Conservation (phyloP, 2,797 vertebrate species). For the Hyperoplus lanceolatus region DNA sequence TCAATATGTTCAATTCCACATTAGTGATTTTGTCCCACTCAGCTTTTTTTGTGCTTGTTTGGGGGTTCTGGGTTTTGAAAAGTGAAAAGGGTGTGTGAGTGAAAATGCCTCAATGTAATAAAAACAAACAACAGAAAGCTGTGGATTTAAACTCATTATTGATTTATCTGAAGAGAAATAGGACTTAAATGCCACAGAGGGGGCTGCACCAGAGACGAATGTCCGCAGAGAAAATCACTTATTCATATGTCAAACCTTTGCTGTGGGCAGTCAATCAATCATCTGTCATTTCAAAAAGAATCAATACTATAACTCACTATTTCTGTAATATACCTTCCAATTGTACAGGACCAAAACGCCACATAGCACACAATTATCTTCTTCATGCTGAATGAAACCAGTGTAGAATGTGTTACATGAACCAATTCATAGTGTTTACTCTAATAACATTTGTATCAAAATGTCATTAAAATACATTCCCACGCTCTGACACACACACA, state of each 20-base stretch:
- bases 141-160: slow-evolving; percentile 77
- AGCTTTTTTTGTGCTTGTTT: slow-evolving; percentile 29
- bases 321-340: slow-evolving; percentile 27
- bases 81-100: slow-evolving; percentile 68
- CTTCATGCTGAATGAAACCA: slow-evolving; percentile 3
- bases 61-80: slow-evolving; percentile 50
- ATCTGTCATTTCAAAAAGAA: slow-evolving; percentile 71
- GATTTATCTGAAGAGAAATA: slow-evolving; percentile 75
- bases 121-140: slow-evolving; percentile 36
- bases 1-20: slow-evolving; percentile 78
- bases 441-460: slow-evolving; percentile 37
- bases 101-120: slow-evolving; percentile 28
- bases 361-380: slow-evolving; percentile 18
- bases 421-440: slow-evolving; percentile 24
- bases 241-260: slow-evolving; percentile 69
- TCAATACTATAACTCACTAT: slow-evolving; percentile 69
- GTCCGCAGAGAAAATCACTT: slow-evolving; percentile 66
- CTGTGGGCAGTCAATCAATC: slow-evolving; percentile 64
- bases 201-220: slow-evolving; percentile 67
- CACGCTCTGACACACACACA: slow-evolving; percentile 15
- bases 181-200: slow-evolving; percentile 76
- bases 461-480: slow-evolving; percentile 40
- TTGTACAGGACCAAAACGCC: slow-evolving; percentile 49
- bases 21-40: slow-evolving; percentile 69
- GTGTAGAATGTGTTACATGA: slow-evolving; percentile 14